A percentile compares a stretch with the other conserved stretches of the same genome.
These are phyloP conservation scores for Corvus hawaiiensis DNA, from an alignment of 2,113 vertebrate species.

Conservation along the genomic window DNA sequence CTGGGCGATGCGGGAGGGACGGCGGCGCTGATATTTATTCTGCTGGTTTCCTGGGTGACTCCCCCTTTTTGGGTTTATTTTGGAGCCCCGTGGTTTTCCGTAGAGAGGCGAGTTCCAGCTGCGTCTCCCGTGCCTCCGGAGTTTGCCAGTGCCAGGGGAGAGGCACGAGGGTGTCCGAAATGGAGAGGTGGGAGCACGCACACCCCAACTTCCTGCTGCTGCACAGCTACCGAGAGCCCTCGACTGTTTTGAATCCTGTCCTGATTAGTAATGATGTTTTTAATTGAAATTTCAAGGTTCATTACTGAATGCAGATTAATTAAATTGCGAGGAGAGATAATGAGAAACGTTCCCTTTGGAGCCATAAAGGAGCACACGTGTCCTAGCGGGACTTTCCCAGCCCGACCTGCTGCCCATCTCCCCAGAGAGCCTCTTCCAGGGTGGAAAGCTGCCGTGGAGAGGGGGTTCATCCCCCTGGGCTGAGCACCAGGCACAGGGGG, in stretches of 20 bases:
- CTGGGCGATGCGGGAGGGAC: fast-evolving
- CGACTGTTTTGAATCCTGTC: neutral
- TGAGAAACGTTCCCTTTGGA: constrained; percentile 63
- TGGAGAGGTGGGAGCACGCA: neutral
- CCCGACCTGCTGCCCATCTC: neutral
- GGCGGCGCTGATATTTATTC: fast-evolving
- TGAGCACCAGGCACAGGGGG: fast-evolving
- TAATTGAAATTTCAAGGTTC: constrained; percentile 77
- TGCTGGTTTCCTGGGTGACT: neutral
- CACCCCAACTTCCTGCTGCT: neutral
- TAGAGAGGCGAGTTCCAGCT: neutral
- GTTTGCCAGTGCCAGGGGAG: neutral
- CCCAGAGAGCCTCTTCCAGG: neutral
- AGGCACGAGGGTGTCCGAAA: neutral
- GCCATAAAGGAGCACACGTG: neutral
- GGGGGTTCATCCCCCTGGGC: neutral
- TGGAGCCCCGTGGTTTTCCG: neutral
- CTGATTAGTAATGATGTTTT: constrained; percentile 66
- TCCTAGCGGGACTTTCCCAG: neutral
- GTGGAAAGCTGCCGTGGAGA: fast-evolving
- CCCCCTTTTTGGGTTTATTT: neutral
- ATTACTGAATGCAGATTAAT: constrained; percentile 75
- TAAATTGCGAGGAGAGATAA: constrained; percentile 69
- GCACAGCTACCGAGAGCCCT: neutral
- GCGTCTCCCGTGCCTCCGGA: fast-evolving